Percentiles rank a stretch among this genome's conserved stretches.
Evolutionary conservation across 2,888 invertebrate genomes (phyloP).

Genomic region (Hypolimnas misippus): DNA sequence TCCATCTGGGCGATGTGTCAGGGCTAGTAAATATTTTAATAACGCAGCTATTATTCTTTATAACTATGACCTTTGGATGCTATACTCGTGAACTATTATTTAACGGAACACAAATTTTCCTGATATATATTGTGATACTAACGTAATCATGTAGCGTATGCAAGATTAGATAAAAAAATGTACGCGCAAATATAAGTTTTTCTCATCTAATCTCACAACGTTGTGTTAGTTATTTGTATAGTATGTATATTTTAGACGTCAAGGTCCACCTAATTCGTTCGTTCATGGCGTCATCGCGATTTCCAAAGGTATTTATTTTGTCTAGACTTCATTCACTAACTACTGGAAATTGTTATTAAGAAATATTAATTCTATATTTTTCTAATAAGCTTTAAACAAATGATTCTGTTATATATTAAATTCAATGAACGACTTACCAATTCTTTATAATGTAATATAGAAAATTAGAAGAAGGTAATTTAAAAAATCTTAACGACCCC

Average conservation of each 20-base stretch:
- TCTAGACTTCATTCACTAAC: constrained; percentile 10
- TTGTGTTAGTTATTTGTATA: constrained; percentile 24
- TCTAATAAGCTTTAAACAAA: too few relatives aligned
- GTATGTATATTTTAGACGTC: constrained; percentile 33
- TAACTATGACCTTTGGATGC: constrained; percentile 31
- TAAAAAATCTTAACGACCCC: background rate
- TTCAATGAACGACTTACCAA: too few relatives aligned
- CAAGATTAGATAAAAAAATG: constrained; percentile 8
- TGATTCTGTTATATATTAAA: too few relatives aligned
- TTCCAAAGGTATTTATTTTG: constrained; percentile 20
- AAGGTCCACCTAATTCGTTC: constrained; percentile 33
- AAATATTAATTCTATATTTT: background rate
- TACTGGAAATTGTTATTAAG: background rate
- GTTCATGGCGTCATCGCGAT: constrained; percentile 31
- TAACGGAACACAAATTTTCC: constrained; percentile 13
- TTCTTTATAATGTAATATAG: too few relatives aligned
- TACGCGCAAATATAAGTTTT: constrained; percentile 21
- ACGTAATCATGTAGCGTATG: background rate
- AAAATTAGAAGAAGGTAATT: background rate
- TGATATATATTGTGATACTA: background rate
- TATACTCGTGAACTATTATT: constrained; percentile 30
- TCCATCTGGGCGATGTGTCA: constrained; percentile 58
- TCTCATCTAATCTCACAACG: constrained; percentile 15
- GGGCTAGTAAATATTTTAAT: constrained; percentile 64
- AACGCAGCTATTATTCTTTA: constrained; percentile 43